Base-by-base conservation (phyloP, 2,888 invertebrate species). In the Tenthredo distinguenda region DNA sequence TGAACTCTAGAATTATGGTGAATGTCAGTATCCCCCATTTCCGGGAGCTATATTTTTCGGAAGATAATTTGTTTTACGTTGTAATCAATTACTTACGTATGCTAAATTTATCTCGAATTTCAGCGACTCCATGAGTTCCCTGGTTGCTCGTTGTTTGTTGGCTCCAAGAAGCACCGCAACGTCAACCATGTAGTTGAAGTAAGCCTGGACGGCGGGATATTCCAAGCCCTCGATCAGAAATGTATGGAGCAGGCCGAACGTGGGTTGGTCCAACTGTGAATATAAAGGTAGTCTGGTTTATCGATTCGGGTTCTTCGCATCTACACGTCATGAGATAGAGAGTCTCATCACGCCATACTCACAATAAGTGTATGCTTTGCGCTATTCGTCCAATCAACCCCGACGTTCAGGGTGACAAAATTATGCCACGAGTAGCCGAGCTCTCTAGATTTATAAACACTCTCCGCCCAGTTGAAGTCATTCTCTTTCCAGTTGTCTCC, bases 61-160 rank as follows among this genome's bases (percentile, higher is more conserved):
- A 62, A 3, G 55, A n/a, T 3, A 26, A 21, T 15, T 62, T 31
- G 9, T 26, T 15, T 62, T 10, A 21, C 1, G 21, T 3, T 12
- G 4, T 31, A 10, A 21, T 62, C 71, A 1, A 7, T 12, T 26
- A n/a, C 96, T 96, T 94, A 99, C 99, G 93, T 98, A 98, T 47
- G 99, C 99, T 85, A 99, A 95, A 88, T 96, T 95, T 87, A 97
- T 98, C 95, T 99, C 99, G 91, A 99, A 99, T 86, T 97, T 95
- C 26, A 99, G 94, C 0, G 98, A 97, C 81, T 97, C 96, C 77
- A 94, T 95, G 85, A 99, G 95, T 89, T 98, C 97, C 10, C 93
- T 93, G 88, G 95, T 94, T 0, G 98, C 98, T 5, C 94, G 93
- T 0, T 94, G 92, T 87, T 95, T 95, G 37, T 97, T 95, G 0